Base-by-base conservation (phyloP, 2,113 vertebrate genomes). In the Stomatorhinus ivindoensis region DNA sequence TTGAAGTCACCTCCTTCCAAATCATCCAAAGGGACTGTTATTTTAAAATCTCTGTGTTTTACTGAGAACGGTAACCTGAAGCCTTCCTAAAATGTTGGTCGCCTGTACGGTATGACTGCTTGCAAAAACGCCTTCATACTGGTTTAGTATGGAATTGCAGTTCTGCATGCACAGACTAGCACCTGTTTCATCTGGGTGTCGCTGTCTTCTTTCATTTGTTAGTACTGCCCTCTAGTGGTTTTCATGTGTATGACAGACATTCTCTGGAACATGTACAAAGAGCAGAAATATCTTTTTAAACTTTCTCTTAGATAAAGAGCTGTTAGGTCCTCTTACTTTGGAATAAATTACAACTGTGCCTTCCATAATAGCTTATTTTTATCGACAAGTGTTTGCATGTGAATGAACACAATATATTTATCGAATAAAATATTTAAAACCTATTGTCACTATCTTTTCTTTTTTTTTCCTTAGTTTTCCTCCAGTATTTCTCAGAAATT, bases 291-390 rank as follows among this genome's bases (percentile, higher is more conserved):
- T 87, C 53, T 87, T 61, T 44, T 61, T 35, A 11, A n/a, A 24
- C 27, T 87, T 87, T 55, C 27, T 55, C 47, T 87, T 87, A 58
- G 46, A 50, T 2, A 53, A 51, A 50, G 9, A 86, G 24, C 27
- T 35, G 19, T 87, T 87, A 42, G 39, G 13, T 42, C 50, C 8
- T 58, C 19, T 84, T 65, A 15, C 5, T 61, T 87, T 86, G 31
- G 10, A 44, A 39, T 42, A 42, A 87, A 87, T 24, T 46, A 19
- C n/a, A 8, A 53, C 17, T 39, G 87, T 87, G 53, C 87, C 87
- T 87, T 87, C 55, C 55, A 61, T 53, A 87, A 87, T 11, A 39
- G 50, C 85, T 55, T 87, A 35, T 87, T 53, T 53, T 87, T 87
- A 87, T 48, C 44, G 39, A 48, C 82, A 85, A 48, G 24, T 86